A percentile compares a stretch with the other conserved stretches of the same genome.
These are phyloP conservation scores for Hydrozoanthus gracilis DNA, from an alignment of 92 coral and sea anemone genomes.

Conservation along the genomic window DNA sequence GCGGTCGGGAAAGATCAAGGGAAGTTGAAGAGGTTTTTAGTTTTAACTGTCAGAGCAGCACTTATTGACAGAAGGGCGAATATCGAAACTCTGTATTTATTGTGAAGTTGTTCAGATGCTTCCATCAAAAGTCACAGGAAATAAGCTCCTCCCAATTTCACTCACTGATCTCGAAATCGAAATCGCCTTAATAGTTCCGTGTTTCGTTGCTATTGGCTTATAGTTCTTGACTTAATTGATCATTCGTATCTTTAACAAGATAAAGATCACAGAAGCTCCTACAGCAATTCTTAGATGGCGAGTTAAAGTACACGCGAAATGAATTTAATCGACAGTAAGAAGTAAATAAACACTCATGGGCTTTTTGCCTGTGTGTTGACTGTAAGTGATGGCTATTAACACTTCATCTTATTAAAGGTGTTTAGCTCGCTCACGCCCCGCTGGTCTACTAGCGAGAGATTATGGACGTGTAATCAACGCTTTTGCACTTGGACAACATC, in stretches of 20 bases:
- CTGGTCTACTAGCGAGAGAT: conserved; percentile 34
- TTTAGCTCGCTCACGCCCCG: conserved; percentile 48
- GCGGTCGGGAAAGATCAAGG: conserved; percentile 29
- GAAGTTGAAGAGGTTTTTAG: conserved; percentile 1
- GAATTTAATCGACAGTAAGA: not conserved
- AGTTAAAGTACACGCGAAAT: not conserved
- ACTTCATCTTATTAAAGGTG: conserved; percentile 46
- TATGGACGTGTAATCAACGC: conserved; percentile 44
- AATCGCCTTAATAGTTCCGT: conserved; percentile 37
- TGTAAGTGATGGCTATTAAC: conserved; percentile 17
- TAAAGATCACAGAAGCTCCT: not conserved
- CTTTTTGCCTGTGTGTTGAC: not conserved
- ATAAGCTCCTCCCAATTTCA: conserved; percentile 40
- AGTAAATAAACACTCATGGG: not conserved
- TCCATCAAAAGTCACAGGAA: conserved; percentile 14
- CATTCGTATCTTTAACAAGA: not conserved
- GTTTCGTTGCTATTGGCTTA: conserved; percentile 7
- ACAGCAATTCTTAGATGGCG: not conserved
- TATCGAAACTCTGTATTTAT: conserved; percentile 27
- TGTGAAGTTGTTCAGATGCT: conserved; percentile 21
- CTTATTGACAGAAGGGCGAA: conserved; percentile 19
- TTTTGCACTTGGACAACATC: conserved; percentile 37
- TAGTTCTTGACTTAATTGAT: not conserved
- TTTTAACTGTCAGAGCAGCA: conserved; percentile 7
- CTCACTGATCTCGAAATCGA: conserved; percentile 41